Percentiles rank a stretch among this genome's conserved stretches.
phyloP scores from a whole-genome alignment of 2,113 vertebrate species.

The Alexandromys fortis region DNA sequence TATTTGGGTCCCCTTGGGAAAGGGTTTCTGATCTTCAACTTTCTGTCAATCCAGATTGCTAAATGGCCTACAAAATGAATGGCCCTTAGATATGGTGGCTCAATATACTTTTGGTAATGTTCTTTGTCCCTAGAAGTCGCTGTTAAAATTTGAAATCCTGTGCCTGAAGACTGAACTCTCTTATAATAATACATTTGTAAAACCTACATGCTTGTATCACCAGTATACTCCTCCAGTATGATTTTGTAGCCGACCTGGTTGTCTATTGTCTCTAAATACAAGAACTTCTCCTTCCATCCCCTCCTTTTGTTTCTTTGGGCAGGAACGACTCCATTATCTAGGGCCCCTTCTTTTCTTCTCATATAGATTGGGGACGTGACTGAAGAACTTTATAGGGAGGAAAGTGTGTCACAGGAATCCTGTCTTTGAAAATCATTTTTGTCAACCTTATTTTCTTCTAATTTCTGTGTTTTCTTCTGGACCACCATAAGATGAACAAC shows the following conservation, averaged over 20 bases:
- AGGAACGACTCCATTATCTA: background rate
- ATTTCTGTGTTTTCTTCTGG: background rate
- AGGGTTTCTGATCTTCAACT: background rate
- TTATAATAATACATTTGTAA: background rate
- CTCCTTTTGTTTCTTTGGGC: background rate
- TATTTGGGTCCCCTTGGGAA: background rate
- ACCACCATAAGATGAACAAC: background rate
- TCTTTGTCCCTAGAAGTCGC: background rate
- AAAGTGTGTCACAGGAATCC: accelerated
- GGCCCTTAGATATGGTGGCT: background rate
- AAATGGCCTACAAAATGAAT: background rate
- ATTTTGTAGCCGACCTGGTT: background rate
- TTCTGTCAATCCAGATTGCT: background rate
- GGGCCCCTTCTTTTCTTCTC: background rate
- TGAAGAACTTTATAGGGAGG: background rate
- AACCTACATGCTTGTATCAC: background rate
- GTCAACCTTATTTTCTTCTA: background rate
- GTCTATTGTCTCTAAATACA: background rate
- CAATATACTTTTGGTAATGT: background rate
- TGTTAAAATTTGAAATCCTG: background rate
- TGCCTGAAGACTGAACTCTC: background rate
- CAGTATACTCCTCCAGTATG: background rate
- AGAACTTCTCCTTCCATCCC: background rate
- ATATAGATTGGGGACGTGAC: background rate
- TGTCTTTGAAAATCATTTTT: background rate